Evolutionary conservation across 1,140 invertebrate species (phyloP).

Genomic region (Steinernema khuongi): DNA sequence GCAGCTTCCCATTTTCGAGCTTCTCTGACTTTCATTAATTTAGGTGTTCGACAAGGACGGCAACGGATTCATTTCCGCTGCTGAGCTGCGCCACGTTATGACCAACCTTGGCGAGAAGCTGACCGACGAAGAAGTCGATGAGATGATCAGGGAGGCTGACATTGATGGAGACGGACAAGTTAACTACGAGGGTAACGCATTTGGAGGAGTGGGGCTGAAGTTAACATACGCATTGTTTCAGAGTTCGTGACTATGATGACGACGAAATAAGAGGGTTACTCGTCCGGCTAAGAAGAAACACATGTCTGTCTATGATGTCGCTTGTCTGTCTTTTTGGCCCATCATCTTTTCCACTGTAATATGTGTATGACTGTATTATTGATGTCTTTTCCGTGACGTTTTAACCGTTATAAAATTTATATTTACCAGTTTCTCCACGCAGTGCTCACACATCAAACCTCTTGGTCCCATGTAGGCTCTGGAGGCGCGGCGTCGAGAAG

Average conservation of each 20-base stretch:
- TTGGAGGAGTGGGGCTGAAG: neutral
- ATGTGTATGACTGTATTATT: constrained; percentile 15
- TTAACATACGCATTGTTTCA: constrained; percentile 17
- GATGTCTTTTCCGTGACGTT: neutral
- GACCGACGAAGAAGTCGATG: constrained; percentile 91
- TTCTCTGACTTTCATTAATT: neutral
- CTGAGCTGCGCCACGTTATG: constrained; percentile 86
- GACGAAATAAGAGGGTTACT: constrained; percentile 42
- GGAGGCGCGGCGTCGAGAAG: neutral
- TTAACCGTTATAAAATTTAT: constrained; percentile 7
- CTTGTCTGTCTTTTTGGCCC: constrained; percentile 11
- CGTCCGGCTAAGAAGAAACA: neutral
- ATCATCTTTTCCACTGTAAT: neutral
- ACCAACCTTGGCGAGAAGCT: constrained; percentile 91
- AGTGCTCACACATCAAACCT: neutral
- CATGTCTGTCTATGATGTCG: constrained; percentile 12
- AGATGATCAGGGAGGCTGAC: constrained; percentile 94
- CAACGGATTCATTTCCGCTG: constrained; percentile 80
- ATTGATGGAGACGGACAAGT: constrained; percentile 98
- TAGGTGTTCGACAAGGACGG: constrained; percentile 78
- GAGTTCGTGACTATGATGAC: constrained; percentile 56
- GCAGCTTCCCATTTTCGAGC: neutral
- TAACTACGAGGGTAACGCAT: constrained; percentile 85
- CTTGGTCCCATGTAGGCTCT: neutral
- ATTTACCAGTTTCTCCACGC: constrained; percentile 10